Evolutionary conservation across 92 coral and sea anemone genomes (phyloP), one percentile per base, ranked within the genome.

Genomic region (Montipora capitata): DNA sequence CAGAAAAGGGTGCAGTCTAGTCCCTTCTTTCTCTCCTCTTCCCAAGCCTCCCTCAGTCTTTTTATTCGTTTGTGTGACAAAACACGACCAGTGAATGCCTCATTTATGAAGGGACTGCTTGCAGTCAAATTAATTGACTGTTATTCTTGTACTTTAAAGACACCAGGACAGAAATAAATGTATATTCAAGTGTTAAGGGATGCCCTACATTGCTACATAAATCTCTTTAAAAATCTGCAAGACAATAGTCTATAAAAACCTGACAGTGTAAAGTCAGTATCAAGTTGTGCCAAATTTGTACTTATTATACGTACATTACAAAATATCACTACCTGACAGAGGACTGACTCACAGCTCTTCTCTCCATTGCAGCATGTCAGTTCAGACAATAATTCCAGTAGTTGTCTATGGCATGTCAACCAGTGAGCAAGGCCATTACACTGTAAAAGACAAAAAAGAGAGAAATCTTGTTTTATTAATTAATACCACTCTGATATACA

Each of bases 281-380:
- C 35, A 27, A 1, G 35, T 27, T 27, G 35, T 27, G 35, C 2
- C n/a, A 61, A 5, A 13, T 3, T 12, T 77, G 17, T 39, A 2
- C 4, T 54, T 3, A 43, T 63, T 35, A 40, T 38, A 40, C 27
- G 13, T 49, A 3, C 10, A 15, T 7, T 7, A 57, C 5, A 76
- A 56, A 57, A 12, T 13, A 10, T 7, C 42, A 40, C 0, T 82
- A 84, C 81, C 81, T 84, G 64, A 45, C 74, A 82, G 5, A 81
- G 0, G 27, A 40, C 16, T 41, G 78, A 65, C 52, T 48, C 49
- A 38, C 84, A 72, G 69, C 35, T 15, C 73, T 66, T 67, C 81
- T 84, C 42, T 92, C 89, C 87, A 83, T 79, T 79, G 68, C 87
- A 80, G 39, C 85, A 64, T 38, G 61, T 39, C 76, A 84, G n/a